Evolutionary conservation across 1,140 invertebrate genomes (phyloP), one percentile per base, ranked within the genome.

Genomic region (Drosophila baimaii): DNA sequence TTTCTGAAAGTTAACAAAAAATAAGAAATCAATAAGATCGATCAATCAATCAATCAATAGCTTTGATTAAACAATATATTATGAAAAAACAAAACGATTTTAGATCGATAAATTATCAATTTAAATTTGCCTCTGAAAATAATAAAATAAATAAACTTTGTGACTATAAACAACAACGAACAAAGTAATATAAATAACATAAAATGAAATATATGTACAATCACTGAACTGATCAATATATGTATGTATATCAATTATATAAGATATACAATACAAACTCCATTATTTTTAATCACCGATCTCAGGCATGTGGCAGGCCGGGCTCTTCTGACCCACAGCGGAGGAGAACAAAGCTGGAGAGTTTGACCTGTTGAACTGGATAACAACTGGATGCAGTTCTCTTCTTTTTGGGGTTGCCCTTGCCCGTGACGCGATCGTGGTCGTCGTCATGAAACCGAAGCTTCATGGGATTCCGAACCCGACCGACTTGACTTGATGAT

Each of bases 321-420:
- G 29, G 25, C 65, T 52, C 39, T 49, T 52, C 39, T 49, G 65
- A 69, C 29, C 35, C 47, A 17, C 1, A 41, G 35, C 35, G 2
- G 13, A 10, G 49, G 13, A 23, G 12, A 27, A 21, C 15, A 19
- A 23, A n/a, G n/a, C 44, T 41, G 5, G 5, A 49, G 10, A 27
- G 31, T 54, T 54, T 54, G 33, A 37, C 51, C 51, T n/a, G 19
- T 23, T 52, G 51, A 52, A 52, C 51, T 52, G 51, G 29, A 21
- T 52, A 52, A 33, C 13, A 33, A 62, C 10, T 49, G 5, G 7
- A 39, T 55, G 54, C 52, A 39, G 49, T 75, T 68, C 27, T 7
- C 6, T 29, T 61, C 31, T 29, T 56, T 72, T 31, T 27, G 69
- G 54, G 64, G 51, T 69, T 68, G 31, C 35, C 59, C 58, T 54